phyloP scores from a whole-genome alignment of 2,888 invertebrate genomes.

The Platynereis dumerilii region DNA sequence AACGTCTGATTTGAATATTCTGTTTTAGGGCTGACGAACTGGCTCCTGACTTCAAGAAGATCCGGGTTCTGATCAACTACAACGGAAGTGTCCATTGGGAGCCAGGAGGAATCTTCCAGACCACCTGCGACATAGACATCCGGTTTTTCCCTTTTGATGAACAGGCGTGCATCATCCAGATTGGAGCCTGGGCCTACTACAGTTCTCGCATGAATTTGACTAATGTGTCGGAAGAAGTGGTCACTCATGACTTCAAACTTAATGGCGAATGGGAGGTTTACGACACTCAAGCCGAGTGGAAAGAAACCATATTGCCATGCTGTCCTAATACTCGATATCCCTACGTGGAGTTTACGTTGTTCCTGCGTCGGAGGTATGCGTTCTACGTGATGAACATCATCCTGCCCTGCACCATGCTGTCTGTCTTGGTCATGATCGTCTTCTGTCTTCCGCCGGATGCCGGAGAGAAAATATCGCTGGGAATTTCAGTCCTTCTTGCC shows the following conservation, averaged over 20 bases:
- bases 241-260: conserved; percentile 35
- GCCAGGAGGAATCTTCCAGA: conserved; percentile 40
- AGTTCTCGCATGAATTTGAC: conserved; percentile 40
- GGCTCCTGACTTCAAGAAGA: conserved; percentile 40
- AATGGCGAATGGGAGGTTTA: conserved; percentile 41
- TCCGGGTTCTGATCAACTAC: conserved; percentile 36
- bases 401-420: conserved; percentile 47
- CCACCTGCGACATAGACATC: conserved; percentile 42
- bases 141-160: conserved; percentile 42
- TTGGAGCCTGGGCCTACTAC: conserved; percentile 40
- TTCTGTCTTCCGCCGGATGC: conserved; percentile 53
- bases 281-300: conserved; percentile 33
- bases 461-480: conserved; percentile 49
- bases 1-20: too few relatives aligned
- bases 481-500: conserved; percentile 45
- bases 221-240: conserved; percentile 24
- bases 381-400: conserved; percentile 47
- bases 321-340: conserved; percentile 39
- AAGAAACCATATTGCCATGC: conserved; percentile 37
- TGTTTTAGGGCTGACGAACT: conserved; percentile 39
- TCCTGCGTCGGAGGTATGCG: conserved; percentile 32
- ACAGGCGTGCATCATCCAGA: conserved; percentile 36
- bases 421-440: conserved; percentile 47
- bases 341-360: conserved; percentile 37
- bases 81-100: conserved; percentile 41